phyloP scores from a whole-genome alignment of 2,888 invertebrate genomes.

The Emmelina monodactyla region DNA sequence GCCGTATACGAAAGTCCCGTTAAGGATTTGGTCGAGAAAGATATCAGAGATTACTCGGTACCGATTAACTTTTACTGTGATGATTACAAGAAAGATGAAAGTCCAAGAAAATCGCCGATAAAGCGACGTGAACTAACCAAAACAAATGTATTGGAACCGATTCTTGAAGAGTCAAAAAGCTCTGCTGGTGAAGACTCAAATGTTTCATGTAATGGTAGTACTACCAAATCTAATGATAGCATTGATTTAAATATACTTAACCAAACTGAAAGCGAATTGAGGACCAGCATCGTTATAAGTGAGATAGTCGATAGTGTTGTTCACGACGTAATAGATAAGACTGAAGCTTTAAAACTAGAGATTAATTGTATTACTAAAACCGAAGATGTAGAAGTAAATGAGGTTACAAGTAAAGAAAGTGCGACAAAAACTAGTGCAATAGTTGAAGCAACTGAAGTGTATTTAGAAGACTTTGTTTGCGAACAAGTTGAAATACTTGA shows the following conservation, averaged over 20 bases:
- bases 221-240: background rate
- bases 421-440: background rate
- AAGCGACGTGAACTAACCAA: slow-evolving; percentile 25
- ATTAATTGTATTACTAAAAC: background rate
- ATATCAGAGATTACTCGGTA: slow-evolving; percentile 56
- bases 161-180: slow-evolving; percentile 55
- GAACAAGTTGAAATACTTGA: slow-evolving; percentile 8
- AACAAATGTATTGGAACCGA: slow-evolving; percentile 37
- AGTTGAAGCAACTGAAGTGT: background rate
- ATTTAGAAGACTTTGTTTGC: background rate
- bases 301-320: too few relatives aligned
- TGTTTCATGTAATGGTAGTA: slow-evolving; percentile 18
- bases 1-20: slow-evolving; percentile 50
- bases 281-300: background rate
- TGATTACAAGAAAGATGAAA: slow-evolving; percentile 31
- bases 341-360: background rate
- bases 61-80: slow-evolving; percentile 52
- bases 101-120: slow-evolving; percentile 31
- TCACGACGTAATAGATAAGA: too few relatives aligned
- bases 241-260: background rate
- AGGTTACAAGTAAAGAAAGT: background rate
- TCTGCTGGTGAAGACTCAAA: slow-evolving; percentile 41
- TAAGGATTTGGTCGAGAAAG: slow-evolving; percentile 49
- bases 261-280: background rate
- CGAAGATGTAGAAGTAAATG: background rate